phyloP scores from a whole-genome alignment of 2,888 invertebrate species.

The Nezara viridula region DNA sequence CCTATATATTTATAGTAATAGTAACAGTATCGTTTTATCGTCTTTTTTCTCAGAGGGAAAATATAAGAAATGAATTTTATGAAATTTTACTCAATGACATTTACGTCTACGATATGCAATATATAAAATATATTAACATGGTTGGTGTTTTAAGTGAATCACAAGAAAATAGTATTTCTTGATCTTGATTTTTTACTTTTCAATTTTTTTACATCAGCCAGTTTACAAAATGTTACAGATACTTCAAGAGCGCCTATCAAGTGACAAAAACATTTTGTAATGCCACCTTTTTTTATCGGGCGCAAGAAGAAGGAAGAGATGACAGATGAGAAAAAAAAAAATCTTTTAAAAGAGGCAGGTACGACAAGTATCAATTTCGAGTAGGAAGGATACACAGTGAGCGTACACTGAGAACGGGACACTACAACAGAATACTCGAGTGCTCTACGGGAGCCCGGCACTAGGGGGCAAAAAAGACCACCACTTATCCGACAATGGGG shows the following conservation, averaged over 20 bases:
- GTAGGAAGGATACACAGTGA: slow-evolving; percentile 21
- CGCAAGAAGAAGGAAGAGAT: neutral
- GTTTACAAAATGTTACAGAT: slow-evolving; percentile 1
- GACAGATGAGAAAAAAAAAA: neutral
- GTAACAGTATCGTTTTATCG: no score
- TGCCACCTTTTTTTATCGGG: neutral
- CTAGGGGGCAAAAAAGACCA: slow-evolving; percentile 44
- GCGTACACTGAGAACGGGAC: slow-evolving; percentile 13
- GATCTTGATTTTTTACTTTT: no score
- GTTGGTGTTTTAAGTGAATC: no score
- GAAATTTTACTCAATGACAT: no score
- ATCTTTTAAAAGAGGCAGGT: slow-evolving; percentile 44
- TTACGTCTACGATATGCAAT: no score
- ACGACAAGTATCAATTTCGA: slow-evolving; percentile 56
- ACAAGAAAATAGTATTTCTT: no score
- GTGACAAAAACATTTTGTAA: slow-evolving; percentile 25
- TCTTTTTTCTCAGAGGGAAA: no score
- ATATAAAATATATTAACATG: no score
- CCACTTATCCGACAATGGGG: slow-evolving; percentile 56
- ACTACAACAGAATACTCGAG: slow-evolving; percentile 17
- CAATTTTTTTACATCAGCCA: no score
- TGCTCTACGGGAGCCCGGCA: slow-evolving; percentile 27
- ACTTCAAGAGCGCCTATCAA: slow-evolving; percentile 1
- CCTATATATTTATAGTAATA: no score
- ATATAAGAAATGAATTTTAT: no score